Evolutionary conservation across 2,888 invertebrate species (phyloP).

Genomic region (Andrena minutula): DNA sequence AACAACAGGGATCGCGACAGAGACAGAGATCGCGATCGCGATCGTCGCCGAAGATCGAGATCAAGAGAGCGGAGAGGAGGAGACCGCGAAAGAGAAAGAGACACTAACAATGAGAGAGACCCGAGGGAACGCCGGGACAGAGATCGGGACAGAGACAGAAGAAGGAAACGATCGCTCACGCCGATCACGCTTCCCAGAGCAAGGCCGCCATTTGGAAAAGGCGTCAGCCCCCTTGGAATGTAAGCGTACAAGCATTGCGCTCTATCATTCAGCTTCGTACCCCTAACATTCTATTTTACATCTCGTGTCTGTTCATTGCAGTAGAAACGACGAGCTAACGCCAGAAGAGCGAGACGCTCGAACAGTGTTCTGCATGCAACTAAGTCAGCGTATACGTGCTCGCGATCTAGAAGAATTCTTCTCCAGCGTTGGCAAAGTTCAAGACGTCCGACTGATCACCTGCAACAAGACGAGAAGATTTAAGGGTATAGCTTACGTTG

Average conservation of each 20-base stretch:
- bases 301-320: constrained; percentile 43
- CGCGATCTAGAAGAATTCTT: constrained; percentile 99
- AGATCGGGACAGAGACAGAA: constrained; percentile 84
- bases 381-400: constrained; percentile 96
- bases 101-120: constrained; percentile 71
- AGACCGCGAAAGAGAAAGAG: constrained; percentile 84
- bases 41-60: constrained; percentile 80
- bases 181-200: constrained; percentile 84
- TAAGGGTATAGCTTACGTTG: constrained; percentile 99
- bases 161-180: constrained; percentile 84
- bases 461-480: constrained; percentile 99
- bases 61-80: constrained; percentile 86
- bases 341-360: constrained; percentile 99
- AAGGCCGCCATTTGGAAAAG: constrained; percentile 84
- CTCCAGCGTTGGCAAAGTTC: constrained; percentile 98
- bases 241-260: constrained; percentile 73
- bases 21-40: constrained; percentile 74
- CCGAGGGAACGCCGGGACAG: constrained; percentile 71
- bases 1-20: constrained; percentile 72
- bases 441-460: constrained; percentile 99
- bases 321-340: constrained; percentile 89
- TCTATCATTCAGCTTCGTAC: neutral
- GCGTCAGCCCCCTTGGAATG: constrained; percentile 84
- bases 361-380: constrained; percentile 99
- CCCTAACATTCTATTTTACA: neutral